Conservation (phyloP, 1,140 invertebrate genomes). For the Tachypleus tridentatus region DNA sequence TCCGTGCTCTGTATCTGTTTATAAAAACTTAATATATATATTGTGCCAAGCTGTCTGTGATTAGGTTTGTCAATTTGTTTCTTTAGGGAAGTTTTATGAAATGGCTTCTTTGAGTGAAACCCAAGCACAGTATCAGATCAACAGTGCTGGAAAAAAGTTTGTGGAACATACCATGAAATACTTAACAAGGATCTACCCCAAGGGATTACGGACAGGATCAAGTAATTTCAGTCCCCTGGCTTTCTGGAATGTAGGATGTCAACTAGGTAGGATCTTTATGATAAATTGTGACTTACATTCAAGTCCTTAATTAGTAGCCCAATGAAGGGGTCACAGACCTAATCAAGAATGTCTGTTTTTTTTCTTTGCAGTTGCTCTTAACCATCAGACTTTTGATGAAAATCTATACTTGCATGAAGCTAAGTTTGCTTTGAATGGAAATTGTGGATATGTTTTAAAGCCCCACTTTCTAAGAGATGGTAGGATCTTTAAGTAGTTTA, state of each 20-base stretch:
- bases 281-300: conserved; percentile 10
- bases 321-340: too few relatives aligned
- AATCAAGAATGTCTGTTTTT: conserved; percentile 1
- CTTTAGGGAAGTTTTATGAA: conserved; percentile 36
- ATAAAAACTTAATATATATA: too few relatives aligned
- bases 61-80: background rate
- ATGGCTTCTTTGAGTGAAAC: conserved; percentile 43
- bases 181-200: conserved; percentile 43
- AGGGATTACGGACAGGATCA: conserved; percentile 41
- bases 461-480: conserved; percentile 30
- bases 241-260: conserved; percentile 44
- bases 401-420: conserved; percentile 45
- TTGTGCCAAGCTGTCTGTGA: too few relatives aligned
- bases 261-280: conserved; percentile 29
- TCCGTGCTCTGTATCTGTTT: too few relatives aligned
- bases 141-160: conserved; percentile 29
- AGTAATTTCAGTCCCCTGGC: conserved; percentile 44
- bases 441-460: conserved; percentile 55
- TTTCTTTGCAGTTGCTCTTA: conserved; percentile 38
- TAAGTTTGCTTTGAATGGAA: conserved; percentile 48
- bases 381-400: conserved; percentile 45
- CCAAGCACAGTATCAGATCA: conserved; percentile 37
- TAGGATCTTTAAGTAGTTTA: background rate
- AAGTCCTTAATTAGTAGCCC: too few relatives aligned
- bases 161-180: conserved; percentile 36